These are phyloP conservation scores for Bombyx huttoni DNA, from an alignment of 2,888 invertebrate species.

Conservation along the genomic window DNA sequence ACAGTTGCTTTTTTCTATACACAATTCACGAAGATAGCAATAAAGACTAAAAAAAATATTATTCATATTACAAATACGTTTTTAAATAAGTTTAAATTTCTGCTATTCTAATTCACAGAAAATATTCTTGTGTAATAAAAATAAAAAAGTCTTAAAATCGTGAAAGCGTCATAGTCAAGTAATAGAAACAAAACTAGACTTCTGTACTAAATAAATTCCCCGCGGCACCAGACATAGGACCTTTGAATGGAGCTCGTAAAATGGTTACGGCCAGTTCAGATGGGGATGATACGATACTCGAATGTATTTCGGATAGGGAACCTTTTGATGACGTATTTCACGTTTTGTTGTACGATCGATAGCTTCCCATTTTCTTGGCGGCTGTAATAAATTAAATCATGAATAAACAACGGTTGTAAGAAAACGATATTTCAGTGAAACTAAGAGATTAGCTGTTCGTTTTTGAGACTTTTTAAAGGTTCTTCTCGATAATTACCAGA, in stretches of 20 bases:
- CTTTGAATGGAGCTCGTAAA: conserved; percentile 45
- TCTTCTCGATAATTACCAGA: too few relatives aligned
- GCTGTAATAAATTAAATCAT: neutral
- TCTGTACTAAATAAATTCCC: conserved; percentile 19
- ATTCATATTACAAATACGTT: too few relatives aligned
- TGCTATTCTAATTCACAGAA: neutral
- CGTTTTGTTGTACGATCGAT: neutral
- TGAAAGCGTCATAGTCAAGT: conserved; percentile 12
- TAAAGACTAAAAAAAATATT: too few relatives aligned
- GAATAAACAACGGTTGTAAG: too few relatives aligned
- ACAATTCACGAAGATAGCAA: too few relatives aligned
- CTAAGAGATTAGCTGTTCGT: too few relatives aligned
- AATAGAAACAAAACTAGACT: conserved; percentile 14
- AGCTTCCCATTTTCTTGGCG: neutral
- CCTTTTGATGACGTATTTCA: conserved; percentile 2
- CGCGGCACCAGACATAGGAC: conserved; percentile 28
- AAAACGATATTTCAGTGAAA: too few relatives aligned
- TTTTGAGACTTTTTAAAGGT: too few relatives aligned
- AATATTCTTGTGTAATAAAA: neutral
- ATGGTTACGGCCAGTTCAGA: conserved; percentile 42
- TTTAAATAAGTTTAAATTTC: too few relatives aligned
- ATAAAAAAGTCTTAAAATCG: neutral
- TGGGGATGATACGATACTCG: conserved; percentile 16
- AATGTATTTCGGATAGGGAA: conserved; percentile 6
- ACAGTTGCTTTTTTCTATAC: too few relatives aligned